Evolutionary conservation across 2,113 vertebrate genomes (phyloP).

Genomic region (Muntiacus muntjak): DNA sequence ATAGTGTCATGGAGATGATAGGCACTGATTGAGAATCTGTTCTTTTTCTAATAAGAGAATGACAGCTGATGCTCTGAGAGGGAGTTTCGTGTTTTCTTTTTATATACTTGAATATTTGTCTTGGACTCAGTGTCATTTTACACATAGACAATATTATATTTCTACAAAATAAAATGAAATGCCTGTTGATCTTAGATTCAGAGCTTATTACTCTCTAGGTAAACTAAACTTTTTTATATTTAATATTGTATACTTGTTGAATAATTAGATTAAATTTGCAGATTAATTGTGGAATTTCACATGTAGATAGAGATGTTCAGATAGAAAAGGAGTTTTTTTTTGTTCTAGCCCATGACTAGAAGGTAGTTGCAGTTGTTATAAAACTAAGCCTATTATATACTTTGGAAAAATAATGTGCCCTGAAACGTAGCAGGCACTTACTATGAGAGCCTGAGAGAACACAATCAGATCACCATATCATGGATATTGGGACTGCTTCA

Average conservation of each 20-base stretch:
- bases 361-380: not conserved
- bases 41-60: slow-evolving; percentile 46
- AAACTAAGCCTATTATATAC: not conserved
- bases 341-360: not conserved
- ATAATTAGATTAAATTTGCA: slow-evolving; percentile 3
- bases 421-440: not conserved
- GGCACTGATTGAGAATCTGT: slow-evolving; percentile 30
- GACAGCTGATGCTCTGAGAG: not conserved
- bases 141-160: not conserved
- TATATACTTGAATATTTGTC: not conserved
- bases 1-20: slow-evolving; percentile 42
- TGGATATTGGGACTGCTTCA: not conserved
- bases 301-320: not conserved
- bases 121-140: slow-evolving; percentile 1
- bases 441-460: not conserved
- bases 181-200: slow-evolving; percentile 23
- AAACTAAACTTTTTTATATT: slow-evolving; percentile 22
- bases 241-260: not conserved
- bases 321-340: not conserved
- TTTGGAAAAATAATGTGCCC: slow-evolving; percentile 18
- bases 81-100: slow-evolving; percentile 24
- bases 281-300: slow-evolving; percentile 33
- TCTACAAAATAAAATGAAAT: slow-evolving; percentile 36
- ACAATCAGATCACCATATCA: not conserved
- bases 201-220: not conserved